These are phyloP conservation scores for Heterodera schachtii DNA, from an alignment of 1,140 invertebrate genomes.

Conservation along the genomic window DNA sequence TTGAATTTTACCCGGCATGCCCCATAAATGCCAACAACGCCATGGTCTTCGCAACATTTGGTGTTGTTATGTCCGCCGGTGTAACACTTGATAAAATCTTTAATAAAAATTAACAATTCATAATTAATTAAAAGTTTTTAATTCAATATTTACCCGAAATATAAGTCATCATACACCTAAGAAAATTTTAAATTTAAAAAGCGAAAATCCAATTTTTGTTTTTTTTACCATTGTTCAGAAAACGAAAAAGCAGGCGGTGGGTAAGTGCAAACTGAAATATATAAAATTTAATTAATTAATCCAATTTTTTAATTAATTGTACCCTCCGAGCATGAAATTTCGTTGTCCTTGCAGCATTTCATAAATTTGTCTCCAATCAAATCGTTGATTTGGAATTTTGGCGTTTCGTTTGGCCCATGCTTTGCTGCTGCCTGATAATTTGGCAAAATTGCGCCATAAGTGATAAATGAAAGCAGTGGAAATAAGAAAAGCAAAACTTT, in stretches of 20 bases:
- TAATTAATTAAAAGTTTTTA: not conserved
- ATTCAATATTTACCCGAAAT: not conserved
- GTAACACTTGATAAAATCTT: slow-evolving; percentile 25
- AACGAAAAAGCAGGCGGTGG: slow-evolving; percentile 21
- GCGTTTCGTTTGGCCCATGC: not conserved
- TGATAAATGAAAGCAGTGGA: not conserved
- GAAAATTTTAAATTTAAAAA: not conserved
- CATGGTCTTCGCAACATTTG: slow-evolving; percentile 17
- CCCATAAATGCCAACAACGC: slow-evolving; percentile 26
- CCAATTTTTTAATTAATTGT: not conserved
- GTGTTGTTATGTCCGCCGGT: slow-evolving; percentile 28
- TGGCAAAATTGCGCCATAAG: not conserved
- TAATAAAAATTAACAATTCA: not conserved
- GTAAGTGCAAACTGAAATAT: slow-evolving; percentile 13
- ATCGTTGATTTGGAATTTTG: not conserved
- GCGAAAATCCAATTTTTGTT: not conserved
- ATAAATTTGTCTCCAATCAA: slow-evolving; percentile 22
- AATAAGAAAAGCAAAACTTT: not conserved
- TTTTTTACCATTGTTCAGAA: slow-evolving; percentile 2
- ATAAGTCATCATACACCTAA: slow-evolving; percentile 1
- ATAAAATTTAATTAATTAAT: not conserved
- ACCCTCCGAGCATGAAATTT: slow-evolving; percentile 21
- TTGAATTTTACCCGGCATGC: slow-evolving; percentile 7
- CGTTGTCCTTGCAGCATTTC: slow-evolving; percentile 15
- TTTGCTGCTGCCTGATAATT: not conserved